Evolutionary conservation across 2,797 vertebrate species (phyloP).

Genomic region (Dendrocincla fuliginosa): DNA sequence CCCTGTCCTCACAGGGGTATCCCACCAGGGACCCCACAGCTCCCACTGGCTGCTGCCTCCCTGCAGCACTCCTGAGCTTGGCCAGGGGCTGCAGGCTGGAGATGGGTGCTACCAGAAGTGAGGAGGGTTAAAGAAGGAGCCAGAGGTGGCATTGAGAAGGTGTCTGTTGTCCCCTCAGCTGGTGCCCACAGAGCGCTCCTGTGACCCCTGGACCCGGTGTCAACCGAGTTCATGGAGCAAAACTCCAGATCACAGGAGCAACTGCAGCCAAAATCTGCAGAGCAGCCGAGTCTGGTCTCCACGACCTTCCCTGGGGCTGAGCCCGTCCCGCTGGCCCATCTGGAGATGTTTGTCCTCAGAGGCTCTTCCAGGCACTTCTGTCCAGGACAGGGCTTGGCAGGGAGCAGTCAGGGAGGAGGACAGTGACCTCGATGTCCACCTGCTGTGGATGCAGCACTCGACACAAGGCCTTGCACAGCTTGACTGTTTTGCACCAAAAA

Average conservation of each 20-base stretch:
- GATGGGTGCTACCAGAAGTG: neutral
- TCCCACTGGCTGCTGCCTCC: neutral
- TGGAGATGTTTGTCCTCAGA: slow-evolving; percentile 50
- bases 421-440: neutral
- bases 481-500: neutral
- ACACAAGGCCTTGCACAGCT: neutral
- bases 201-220: neutral
- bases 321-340: neutral
- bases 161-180: neutral
- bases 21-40: accelerated
- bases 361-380: neutral
- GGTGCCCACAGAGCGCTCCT: accelerated
- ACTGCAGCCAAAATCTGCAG: neutral
- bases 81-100: neutral
- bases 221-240: accelerated
- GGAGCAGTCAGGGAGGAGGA: neutral
- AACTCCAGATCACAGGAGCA: neutral
- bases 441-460: neutral
- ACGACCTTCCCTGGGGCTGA: neutral
- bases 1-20: accelerated
- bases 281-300: neutral
- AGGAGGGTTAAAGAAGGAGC: neutral
- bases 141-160: neutral
- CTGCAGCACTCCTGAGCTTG: accelerated
- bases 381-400: neutral